Evolutionary conservation across 2,888 invertebrate genomes (phyloP), one percentile per base, ranked within the genome.

Genomic region (Drosophila stalkeri): DNA sequence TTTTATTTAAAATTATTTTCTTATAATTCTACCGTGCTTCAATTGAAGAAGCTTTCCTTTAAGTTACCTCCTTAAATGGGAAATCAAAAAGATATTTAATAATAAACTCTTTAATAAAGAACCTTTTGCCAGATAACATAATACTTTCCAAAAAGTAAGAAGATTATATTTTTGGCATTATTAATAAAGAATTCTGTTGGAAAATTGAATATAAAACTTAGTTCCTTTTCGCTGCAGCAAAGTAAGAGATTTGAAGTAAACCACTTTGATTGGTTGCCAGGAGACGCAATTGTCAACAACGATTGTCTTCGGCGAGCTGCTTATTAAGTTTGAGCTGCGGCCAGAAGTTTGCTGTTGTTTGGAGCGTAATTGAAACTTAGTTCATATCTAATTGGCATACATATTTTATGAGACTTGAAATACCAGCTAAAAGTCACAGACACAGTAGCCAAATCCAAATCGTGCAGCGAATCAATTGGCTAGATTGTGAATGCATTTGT

Each of bases 381-480:
- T 47, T 55, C 49, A 35, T 55, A 47, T 44, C 64, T 75, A 80
- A 77, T 80, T 80, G 77, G 54, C 71, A 80, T 75, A 46, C 49
- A 80, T 67, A 75, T 71, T 80, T 80, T 23, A 70, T 77, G 80
- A 77, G 65, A 27, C 44, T 35, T 44, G 61, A 43, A 60, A n/a
- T 39, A 11, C 23, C 16, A 41, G 2, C 54, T 14, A 4, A 12
- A 2, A 31, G n/a, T 33, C 39, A 8, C 16, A 7, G 0, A 35
- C 20, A 35, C 5, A n/a, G 27, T 23, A 31, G 33, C 44, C 39
- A 11, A 33, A 12, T 4, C 16, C 31, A 12, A 20, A 16, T 16
- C 27, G 20, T 41, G 20, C 31, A 57, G 18, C 43, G 11, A 18
- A 39, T 27, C 44, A 75, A 80, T 77, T 72, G 62, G 23, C 54